Percentiles rank a stretch among this genome's conserved stretches.
phyloP scores from a whole-genome alignment of 2,888 invertebrate genomes.

The Bombylius discolor region DNA sequence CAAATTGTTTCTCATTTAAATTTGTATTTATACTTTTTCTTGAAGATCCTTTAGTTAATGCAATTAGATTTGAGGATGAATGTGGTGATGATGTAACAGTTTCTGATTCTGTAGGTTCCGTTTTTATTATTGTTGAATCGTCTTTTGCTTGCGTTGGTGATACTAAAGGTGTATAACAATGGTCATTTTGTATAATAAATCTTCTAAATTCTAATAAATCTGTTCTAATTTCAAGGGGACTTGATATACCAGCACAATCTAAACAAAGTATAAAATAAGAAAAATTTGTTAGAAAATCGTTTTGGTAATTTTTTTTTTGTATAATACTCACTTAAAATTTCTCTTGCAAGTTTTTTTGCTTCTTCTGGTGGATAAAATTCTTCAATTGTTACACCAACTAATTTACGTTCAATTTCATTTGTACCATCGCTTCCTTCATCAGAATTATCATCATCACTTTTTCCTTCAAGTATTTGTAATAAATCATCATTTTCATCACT shows the following conservation, averaged over 20 bases:
- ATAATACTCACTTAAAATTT: slow-evolving; percentile 32
- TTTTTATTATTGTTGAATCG: neutral
- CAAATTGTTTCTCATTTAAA: slow-evolving; percentile 1
- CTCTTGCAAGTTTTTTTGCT: slow-evolving; percentile 35
- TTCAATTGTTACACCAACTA: slow-evolving; percentile 51
- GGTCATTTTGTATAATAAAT: slow-evolving; percentile 56
- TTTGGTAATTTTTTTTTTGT: neutral
- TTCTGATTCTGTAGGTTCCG: neutral
- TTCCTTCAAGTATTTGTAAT: slow-evolving; percentile 20
- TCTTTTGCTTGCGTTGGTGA: slow-evolving; percentile 45
- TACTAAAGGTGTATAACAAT: slow-evolving; percentile 63
- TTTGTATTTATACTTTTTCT: neutral
- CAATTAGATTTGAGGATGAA: too few relatives aligned
- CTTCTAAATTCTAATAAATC: slow-evolving; percentile 29
- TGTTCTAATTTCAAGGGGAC: slow-evolving; percentile 27
- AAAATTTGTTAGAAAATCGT: neutral
- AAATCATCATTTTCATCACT: slow-evolving; percentile 43
- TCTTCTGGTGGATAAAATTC: slow-evolving; percentile 46
- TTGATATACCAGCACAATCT: slow-evolving; percentile 30
- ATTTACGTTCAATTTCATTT: slow-evolving; percentile 31
- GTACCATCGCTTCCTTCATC: slow-evolving; percentile 41
- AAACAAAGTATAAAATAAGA: slow-evolving; percentile 9
- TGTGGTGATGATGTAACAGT: too few relatives aligned
- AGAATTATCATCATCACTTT: slow-evolving; percentile 36
- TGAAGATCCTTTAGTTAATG: neutral